Evolutionary conservation across 2,888 invertebrate species (phyloP), one percentile per base, ranked within the genome.

Genomic region (Imbricaverruca yamaguchii): DNA sequence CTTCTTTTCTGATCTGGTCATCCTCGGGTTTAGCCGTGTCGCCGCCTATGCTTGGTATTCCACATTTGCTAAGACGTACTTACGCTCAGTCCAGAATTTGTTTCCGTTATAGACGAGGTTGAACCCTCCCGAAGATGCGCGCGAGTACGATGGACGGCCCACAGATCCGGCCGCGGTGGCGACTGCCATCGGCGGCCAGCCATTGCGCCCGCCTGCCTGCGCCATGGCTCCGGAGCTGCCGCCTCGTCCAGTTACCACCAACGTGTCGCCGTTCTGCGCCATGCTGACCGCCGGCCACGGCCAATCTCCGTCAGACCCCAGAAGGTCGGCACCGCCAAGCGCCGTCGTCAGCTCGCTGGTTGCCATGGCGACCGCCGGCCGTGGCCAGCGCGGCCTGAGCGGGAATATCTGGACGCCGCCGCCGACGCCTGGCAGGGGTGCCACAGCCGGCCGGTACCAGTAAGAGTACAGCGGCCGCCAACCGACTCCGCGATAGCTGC

Each of bases 181-280:
- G 18, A 57, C 9, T 53, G 79, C 23, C 15, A 69, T 55, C 8
- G 80, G 80, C 56, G 81, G 65, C 80, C 80, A 65, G n/a, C 69
- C 15, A 69, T 81, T 65, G 57, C 63, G 65, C 57, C 80, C 65
- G 81, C 39, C 59, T 57, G 81, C 80, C 61, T 59, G 56, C 25
- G 81, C 55, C 80, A 80, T 59, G 23, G 59, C 59, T n/a, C 61
- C 63, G 21, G 63, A 61, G 63, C 59, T 61, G 53, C 25, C 53
- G 18, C 80, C 63, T 10, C 4, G 11, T 0, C 80, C 59, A 13
- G 63, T 80, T 21, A 74, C 74, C 21, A 74, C 74, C 74, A 74
- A 55, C 74, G 53, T 9, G 74, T 74, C 74, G 18, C 53, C 21
- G 18, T 13, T 18, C 21, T 13, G 7, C 8, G 53, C 7, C 74